phyloP scores from a whole-genome alignment of 2,113 vertebrate species.

The cattle (Bos taurus) region DNA sequence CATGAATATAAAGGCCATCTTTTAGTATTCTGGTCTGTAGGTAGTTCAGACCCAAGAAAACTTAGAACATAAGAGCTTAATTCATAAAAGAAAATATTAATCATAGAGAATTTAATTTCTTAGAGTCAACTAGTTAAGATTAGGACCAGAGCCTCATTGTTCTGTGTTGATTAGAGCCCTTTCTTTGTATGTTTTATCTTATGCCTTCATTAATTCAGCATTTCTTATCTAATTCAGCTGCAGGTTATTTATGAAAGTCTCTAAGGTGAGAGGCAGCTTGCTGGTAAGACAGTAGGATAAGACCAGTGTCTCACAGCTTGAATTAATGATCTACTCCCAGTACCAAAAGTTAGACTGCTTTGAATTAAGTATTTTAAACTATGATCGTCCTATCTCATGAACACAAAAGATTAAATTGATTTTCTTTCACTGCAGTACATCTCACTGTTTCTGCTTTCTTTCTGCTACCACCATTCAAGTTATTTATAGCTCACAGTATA shows the following conservation, averaged over 20 bases:
- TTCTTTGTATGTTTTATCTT: not conserved
- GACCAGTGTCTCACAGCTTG: not conserved
- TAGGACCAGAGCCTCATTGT: not conserved
- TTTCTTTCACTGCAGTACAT: slow-evolving; percentile 41
- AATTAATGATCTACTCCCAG: not conserved
- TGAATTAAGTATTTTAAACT: slow-evolving; percentile 43
- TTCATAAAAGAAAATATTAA: not conserved
- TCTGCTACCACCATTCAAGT: slow-evolving; percentile 33
- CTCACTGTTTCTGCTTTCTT: slow-evolving; percentile 54
- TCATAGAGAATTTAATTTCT: not conserved
- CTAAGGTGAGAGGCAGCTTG: not conserved
- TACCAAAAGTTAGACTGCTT: slow-evolving; percentile 1
- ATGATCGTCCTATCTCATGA: not conserved
- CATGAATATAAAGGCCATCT: not conserved
- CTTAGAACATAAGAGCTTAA: not conserved
- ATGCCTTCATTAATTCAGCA: not conserved
- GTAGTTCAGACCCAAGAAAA: not conserved
- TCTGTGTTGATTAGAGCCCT: not conserved
- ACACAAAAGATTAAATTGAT: slow-evolving; percentile 56
- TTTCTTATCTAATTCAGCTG: not conserved
- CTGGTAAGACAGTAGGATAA: not conserved
- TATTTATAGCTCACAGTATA: slow-evolving; percentile 38
- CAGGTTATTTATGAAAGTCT: not conserved
- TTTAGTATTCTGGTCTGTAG: not conserved
- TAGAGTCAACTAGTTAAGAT: not conserved